These are phyloP conservation scores for Ceratina australensis DNA, from an alignment of 1,140 invertebrate species.

Conservation along the genomic window DNA sequence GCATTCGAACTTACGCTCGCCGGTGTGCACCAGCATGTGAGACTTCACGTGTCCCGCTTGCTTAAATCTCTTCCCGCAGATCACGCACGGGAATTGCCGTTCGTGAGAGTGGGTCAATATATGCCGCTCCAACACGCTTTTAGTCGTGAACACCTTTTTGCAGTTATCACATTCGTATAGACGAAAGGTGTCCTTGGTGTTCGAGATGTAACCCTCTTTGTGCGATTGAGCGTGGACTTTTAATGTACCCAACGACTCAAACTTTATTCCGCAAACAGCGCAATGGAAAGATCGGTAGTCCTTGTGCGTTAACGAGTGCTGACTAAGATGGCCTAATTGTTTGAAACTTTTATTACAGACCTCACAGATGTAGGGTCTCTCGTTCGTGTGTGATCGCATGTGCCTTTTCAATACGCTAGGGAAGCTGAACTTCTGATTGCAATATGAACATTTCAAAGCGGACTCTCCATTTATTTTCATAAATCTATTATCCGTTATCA, in stretches of 20 bases:
- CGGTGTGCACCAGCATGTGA: constrained; percentile 86
- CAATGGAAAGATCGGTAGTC: constrained; percentile 75
- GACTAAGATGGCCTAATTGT: constrained; percentile 80
- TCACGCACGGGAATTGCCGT: constrained; percentile 81
- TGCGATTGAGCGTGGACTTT: constrained; percentile 62
- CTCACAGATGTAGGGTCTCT: constrained; percentile 82
- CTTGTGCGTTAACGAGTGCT: constrained; percentile 80
- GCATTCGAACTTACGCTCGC: constrained; percentile 82
- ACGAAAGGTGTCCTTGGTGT: constrained; percentile 49
- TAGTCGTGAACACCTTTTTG: constrained; percentile 83
- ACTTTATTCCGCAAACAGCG: constrained; percentile 59
- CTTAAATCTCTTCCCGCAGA: constrained; percentile 86
- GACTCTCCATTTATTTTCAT: constrained; percentile 41
- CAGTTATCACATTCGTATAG: constrained; percentile 75
- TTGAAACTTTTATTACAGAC: constrained; percentile 81
- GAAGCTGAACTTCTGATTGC: constrained; percentile 69
- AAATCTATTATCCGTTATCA: constrained; percentile 16
- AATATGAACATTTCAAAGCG: constrained; percentile 61
- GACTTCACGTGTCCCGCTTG: constrained; percentile 85
- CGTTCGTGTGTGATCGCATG: constrained; percentile 86
- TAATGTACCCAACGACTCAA: constrained; percentile 60
- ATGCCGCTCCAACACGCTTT: constrained; percentile 81
- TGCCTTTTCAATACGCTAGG: constrained; percentile 83
- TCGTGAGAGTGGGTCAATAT: constrained; percentile 83
- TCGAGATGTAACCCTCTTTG: constrained; percentile 31